Percentiles rank a stretch among this genome's conserved stretches.
Conservation (phyloP, 2,888 invertebrate genomes). For the Tanypteryx hageni region DNA sequence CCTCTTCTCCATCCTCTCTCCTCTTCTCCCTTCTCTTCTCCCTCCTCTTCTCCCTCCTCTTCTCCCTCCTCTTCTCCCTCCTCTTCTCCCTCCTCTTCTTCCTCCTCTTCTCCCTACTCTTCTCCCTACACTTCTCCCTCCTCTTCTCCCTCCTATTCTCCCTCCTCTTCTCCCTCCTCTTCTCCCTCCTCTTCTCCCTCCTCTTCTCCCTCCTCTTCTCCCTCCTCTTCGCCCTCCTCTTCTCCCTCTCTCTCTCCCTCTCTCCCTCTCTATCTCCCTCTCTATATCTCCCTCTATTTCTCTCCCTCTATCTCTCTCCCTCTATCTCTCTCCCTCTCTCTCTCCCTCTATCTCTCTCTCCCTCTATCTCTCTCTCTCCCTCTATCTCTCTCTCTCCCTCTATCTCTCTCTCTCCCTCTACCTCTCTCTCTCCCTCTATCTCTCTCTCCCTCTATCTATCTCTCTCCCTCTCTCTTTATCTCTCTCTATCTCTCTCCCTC, state of each 20-base stretch:
- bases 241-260: not conserved
- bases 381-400: not conserved
- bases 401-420: not conserved
- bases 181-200: not conserved
- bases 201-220: not conserved
- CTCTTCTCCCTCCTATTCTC: too few species aligned
- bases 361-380: too few species aligned
- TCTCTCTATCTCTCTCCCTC: not conserved
- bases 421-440: not conserved
- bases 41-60: too few species aligned
- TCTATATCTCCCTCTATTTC: not conserved
- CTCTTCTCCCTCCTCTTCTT: not conserved
- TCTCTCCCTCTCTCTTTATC: not conserved
- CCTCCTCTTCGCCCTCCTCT: not conserved
- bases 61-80: not conserved
- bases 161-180: too few species aligned
- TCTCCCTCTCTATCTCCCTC: not conserved
- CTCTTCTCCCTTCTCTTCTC: not conserved
- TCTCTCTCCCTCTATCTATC: not conserved
- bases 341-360: too few species aligned
- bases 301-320: too few species aligned
- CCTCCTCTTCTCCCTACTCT: too few species aligned
- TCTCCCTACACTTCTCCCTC: too few species aligned
- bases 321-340: too few species aligned
- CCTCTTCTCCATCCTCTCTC: not conserved